These are phyloP conservation scores for Athalia cordata DNA, from an alignment of 2,888 invertebrate genomes.

Conservation along the genomic window DNA sequence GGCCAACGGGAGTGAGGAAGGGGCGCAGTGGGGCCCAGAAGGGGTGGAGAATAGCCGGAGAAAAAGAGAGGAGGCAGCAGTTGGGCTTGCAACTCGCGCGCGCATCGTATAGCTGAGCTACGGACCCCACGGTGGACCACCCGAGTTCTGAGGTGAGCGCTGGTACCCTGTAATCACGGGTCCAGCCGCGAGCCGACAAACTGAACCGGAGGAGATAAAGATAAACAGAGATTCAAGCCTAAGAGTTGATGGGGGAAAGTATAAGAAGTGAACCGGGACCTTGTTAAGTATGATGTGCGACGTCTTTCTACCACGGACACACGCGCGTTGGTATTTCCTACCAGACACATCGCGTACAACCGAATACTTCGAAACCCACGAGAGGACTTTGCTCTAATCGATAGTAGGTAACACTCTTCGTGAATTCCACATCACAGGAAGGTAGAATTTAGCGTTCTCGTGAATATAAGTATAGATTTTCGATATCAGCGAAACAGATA, in stretches of 20 bases:
- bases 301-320: slow-evolving; percentile 63
- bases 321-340: neutral
- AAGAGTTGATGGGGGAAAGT: slow-evolving; percentile 65
- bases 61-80: slow-evolving; percentile 49
- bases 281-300: slow-evolving; percentile 73
- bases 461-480: neutral
- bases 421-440: neutral
- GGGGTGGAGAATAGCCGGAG: slow-evolving; percentile 46
- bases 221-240: slow-evolving; percentile 73
- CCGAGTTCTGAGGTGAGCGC: slow-evolving; percentile 73
- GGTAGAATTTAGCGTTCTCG: neutral
- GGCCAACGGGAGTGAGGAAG: slow-evolving; percentile 52
- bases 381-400: slow-evolving; percentile 9
- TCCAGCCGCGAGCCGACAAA: slow-evolving; percentile 73
- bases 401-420: neutral
- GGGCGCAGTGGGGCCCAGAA: slow-evolving; percentile 44
- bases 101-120: slow-evolving; percentile 47
- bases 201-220: slow-evolving; percentile 73
- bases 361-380: slow-evolving; percentile 7
- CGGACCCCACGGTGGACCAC: slow-evolving; percentile 65
- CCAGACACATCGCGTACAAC: neutral
- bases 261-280: slow-evolving; percentile 59
- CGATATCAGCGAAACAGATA: neutral
- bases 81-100: slow-evolving; percentile 50
- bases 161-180: slow-evolving; percentile 73